Percentiles rank a stretch among this genome's conserved stretches.
Evolutionary conservation across 1,140 invertebrate genomes (phyloP).

Genomic region (Chymomyza costata): DNA sequence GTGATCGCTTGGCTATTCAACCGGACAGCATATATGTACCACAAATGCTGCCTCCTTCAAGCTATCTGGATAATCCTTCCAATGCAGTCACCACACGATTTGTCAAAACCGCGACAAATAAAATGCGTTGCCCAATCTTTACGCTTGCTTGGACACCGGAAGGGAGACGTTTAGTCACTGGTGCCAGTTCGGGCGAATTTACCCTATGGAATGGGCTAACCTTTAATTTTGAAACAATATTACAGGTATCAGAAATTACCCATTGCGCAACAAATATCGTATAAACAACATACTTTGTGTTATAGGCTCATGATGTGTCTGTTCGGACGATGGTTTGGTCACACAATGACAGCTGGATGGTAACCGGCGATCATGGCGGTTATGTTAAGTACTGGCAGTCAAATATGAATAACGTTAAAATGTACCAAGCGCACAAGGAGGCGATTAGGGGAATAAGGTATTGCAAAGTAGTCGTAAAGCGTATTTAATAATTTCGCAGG

Average conservation of each 20-base stretch:
- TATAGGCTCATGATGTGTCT: conserved; percentile 96
- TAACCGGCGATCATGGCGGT: conserved; percentile 98
- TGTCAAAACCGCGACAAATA: conserved; percentile 99
- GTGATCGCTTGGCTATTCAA: conserved; percentile 90
- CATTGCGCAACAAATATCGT: too few relatives aligned
- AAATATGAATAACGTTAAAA: conserved; percentile 99
- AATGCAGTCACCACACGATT: conserved; percentile 98
- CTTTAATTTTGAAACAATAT: conserved; percentile 99
- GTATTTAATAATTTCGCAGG: conserved; percentile 55
- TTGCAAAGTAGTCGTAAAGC: conserved; percentile 74
- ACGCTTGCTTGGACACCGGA: conserved; percentile 99
- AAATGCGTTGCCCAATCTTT: conserved; percentile 99
- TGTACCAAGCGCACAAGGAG: conserved; percentile 99
- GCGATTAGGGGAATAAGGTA: conserved; percentile 98
- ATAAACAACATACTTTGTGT: neutral
- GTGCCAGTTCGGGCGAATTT: conserved; percentile 99
- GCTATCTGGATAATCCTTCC: conserved; percentile 94
- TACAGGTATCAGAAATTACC: conserved; percentile 91
- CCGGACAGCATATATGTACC: conserved; percentile 94
- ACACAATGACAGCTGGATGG: conserved; percentile 99
- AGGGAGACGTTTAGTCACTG: conserved; percentile 96
- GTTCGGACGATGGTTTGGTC: conserved; percentile 99
- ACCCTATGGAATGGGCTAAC: conserved; percentile 99
- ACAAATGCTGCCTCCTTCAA: conserved; percentile 90
- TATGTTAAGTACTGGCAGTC: conserved; percentile 99